Evolutionary conservation across 2,113 vertebrate genomes (phyloP).

Genomic region (Ciconia boyciana): DNA sequence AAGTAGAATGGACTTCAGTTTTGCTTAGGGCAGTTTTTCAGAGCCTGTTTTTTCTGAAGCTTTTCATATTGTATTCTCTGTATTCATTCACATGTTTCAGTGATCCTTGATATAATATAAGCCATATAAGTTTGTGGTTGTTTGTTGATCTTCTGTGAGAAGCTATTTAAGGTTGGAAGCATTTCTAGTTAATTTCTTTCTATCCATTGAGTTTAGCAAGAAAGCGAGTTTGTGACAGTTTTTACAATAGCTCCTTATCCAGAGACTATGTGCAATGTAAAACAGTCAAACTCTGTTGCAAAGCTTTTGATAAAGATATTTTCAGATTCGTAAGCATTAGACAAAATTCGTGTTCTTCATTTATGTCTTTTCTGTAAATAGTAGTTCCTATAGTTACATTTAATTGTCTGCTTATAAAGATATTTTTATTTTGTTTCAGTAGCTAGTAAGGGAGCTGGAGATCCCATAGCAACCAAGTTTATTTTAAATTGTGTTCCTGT

Average conservation of each 20-base stretch:
- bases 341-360: background rate
- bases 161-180: background rate
- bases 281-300: background rate
- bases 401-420: background rate
- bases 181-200: conserved; percentile 33
- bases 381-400: background rate
- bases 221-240: background rate
- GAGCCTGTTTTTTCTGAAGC: background rate
- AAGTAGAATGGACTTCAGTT: background rate
- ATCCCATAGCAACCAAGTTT: background rate
- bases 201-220: background rate
- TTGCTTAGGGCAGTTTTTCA: background rate
- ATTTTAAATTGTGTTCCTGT: background rate
- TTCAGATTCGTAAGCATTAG: background rate
- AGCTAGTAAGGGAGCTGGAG: background rate
- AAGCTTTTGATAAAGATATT: background rate
- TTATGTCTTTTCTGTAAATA: background rate
- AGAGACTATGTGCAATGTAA: background rate
- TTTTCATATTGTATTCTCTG: background rate
- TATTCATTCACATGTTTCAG: background rate
- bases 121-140: background rate
- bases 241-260: conserved; percentile 9
- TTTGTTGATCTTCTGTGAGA: background rate
- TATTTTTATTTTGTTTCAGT: background rate
- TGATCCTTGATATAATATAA: background rate